Conservation (phyloP, 2,888 invertebrate genomes). For the Oegoconia quadripuncta region DNA sequence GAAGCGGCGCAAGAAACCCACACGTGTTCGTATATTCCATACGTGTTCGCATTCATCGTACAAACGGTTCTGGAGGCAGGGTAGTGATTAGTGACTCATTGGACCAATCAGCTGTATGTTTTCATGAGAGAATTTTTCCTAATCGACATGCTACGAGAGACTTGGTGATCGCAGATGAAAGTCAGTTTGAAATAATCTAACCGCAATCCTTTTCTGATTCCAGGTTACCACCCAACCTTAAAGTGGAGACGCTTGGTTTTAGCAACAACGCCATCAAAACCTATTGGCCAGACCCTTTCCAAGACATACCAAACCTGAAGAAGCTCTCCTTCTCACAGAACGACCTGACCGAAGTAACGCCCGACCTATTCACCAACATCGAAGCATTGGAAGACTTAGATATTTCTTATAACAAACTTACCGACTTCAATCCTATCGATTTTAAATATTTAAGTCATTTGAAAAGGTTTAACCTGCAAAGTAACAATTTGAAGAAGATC, state of each 20-base stretch:
- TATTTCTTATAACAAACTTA: constrained; percentile 71
- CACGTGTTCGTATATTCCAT: too few species aligned
- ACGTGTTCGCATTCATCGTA: too few species aligned
- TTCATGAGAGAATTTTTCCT: too few species aligned
- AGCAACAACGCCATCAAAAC: constrained; percentile 63
- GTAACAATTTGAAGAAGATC: constrained; percentile 61
- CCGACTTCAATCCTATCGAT: constrained; percentile 54
- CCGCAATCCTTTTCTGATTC: constrained; percentile 31
- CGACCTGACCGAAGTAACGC: constrained; percentile 60
- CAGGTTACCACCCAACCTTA: constrained; percentile 66
- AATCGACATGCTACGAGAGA: too few species aligned
- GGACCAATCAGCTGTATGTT: too few species aligned
- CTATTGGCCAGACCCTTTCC: constrained; percentile 70
- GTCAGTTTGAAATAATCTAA: too few species aligned
- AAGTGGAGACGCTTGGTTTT: constrained; percentile 59
- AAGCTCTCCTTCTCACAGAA: constrained; percentile 72
- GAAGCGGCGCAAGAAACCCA: too few species aligned
- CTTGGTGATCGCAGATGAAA: too few species aligned
- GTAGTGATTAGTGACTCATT: too few species aligned
- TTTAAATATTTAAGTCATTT: constrained; percentile 54
- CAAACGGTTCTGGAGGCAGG: too few species aligned
- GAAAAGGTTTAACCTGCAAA: constrained; percentile 66
- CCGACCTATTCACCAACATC: constrained; percentile 67
- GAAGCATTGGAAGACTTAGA: constrained; percentile 66
- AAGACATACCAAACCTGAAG: constrained; percentile 54